Evolutionary conservation across 2,113 vertebrate genomes (phyloP), one percentile per base, ranked within the genome.

Genomic region (Numenius arquata): DNA sequence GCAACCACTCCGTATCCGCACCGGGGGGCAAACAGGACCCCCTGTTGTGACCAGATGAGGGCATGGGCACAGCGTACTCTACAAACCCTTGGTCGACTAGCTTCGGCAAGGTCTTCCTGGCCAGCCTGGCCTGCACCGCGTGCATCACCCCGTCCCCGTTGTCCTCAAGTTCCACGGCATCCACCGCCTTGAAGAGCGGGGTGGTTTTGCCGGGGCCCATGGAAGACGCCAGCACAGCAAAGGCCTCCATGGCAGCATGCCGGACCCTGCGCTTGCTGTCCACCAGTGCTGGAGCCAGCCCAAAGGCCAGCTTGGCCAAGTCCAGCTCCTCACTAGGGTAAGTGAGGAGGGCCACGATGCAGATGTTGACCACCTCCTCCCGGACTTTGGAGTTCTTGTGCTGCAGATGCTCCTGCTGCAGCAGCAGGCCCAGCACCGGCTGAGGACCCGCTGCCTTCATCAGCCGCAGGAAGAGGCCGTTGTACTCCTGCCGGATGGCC

Each of bases 1-100:
- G 75, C 61, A 99, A 97, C 99, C 99, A 99, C 74, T 99, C 98
- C 53, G 99, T 96, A 80, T 99, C 99, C 2, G 98, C 98, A 25
- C 98, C 98, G 1, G 87, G 96, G 22, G 84, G 76, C 58, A 98
- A 97, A 29, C 94, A 90, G 12, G 90, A 91, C 4, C 75, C 96
- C 50, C 93, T 95, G 48, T 96, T 90, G 23, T 95, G 98, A 12
- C 96, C 97, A 8, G 98, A 98, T 29, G 98, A 98, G 3, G 98
- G 98, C 88, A 99, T 88, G 12, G 98, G 96, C 75, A 99, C 65
- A 0, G 98, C 98, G 9, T 99, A 98, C 88, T 99, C 98, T 41
- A 99, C 98, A 67, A 97, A 96, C 6, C 98, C 98, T 11, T 98
- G 98, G 3, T 98, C 91, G 16, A 97, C 96, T 4, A 99, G 95